Evolutionary conservation across 2,113 vertebrate species (phyloP).

Genomic region (Coptodon bakossiorum): DNA sequence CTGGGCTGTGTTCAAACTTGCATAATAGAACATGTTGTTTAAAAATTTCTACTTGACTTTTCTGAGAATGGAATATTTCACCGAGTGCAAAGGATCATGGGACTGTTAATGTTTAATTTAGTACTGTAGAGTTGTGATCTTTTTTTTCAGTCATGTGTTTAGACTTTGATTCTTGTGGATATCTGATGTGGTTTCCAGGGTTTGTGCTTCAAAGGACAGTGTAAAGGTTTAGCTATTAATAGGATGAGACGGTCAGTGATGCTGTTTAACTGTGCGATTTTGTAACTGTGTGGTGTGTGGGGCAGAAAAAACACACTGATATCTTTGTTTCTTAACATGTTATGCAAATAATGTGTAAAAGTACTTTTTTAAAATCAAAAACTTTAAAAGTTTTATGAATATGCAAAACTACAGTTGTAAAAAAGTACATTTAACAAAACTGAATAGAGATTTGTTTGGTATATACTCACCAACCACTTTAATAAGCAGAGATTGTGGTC

Average conservation of each 20-base stretch:
- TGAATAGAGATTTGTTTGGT: neutral
- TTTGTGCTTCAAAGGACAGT: neutral
- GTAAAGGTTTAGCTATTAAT: neutral
- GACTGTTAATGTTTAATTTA: neutral
- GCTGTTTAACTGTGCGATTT: neutral
- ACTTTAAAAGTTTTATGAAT: neutral
- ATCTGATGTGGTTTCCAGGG: neutral
- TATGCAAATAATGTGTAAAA: neutral
- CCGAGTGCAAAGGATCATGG: neutral
- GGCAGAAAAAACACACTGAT: neutral
- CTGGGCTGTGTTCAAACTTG: neutral
- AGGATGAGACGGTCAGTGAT: neutral
- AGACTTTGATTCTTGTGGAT: neutral
- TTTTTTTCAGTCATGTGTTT: neutral
- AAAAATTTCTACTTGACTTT: neutral
- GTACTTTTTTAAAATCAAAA: fast-evolving
- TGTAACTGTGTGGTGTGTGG: neutral
- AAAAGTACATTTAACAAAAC: neutral
- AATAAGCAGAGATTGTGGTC: neutral
- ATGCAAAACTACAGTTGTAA: neutral
- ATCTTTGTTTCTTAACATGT: neutral
- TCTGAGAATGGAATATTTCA: neutral
- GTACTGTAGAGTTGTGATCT: neutral
- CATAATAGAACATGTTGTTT: neutral
- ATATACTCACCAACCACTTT: neutral